Conservation (phyloP, 2,113 vertebrate genomes). For the Ammodytes dubius region DNA sequence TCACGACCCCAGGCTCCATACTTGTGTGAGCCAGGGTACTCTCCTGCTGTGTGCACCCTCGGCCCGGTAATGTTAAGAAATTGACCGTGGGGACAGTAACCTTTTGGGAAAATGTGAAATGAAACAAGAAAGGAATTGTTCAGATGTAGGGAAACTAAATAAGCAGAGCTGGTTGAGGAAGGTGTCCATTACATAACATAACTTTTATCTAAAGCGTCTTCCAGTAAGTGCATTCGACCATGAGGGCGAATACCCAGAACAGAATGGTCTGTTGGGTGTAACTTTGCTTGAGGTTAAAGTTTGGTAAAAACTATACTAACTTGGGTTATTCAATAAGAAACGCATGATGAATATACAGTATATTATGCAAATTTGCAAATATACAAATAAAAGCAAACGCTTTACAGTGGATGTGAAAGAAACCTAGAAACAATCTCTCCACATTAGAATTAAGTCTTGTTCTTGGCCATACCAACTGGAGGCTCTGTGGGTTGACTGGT, state of each 20-base stretch:
- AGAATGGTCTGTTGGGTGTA: background rate
- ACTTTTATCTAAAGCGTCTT: background rate
- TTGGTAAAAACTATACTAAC: too few species aligned
- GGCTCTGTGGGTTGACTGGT: constrained; percentile 34
- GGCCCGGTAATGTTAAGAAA: constrained; percentile 71
- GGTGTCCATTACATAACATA: background rate
- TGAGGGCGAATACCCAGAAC: background rate
- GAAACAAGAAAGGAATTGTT: background rate
- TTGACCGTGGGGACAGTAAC: constrained; percentile 69
- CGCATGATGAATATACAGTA: background rate
- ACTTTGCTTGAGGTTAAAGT: background rate
- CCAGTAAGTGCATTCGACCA: too few species aligned
- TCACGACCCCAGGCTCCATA: constrained; percentile 85
- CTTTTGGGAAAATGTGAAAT: constrained; percentile 42
- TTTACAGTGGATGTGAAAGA: background rate
- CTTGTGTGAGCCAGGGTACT: constrained; percentile 73
- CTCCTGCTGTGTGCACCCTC: constrained; percentile 68
- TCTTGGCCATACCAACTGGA: constrained; percentile 46
- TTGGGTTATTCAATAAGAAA: background rate
- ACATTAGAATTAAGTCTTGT: background rate
- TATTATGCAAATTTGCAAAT: background rate
- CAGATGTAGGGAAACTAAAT: background rate
- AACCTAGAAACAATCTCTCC: background rate
- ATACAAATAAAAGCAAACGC: background rate
- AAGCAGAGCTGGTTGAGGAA: background rate